phyloP scores from a whole-genome alignment of 1,140 invertebrate species.

The Zaprionus taronus region DNA sequence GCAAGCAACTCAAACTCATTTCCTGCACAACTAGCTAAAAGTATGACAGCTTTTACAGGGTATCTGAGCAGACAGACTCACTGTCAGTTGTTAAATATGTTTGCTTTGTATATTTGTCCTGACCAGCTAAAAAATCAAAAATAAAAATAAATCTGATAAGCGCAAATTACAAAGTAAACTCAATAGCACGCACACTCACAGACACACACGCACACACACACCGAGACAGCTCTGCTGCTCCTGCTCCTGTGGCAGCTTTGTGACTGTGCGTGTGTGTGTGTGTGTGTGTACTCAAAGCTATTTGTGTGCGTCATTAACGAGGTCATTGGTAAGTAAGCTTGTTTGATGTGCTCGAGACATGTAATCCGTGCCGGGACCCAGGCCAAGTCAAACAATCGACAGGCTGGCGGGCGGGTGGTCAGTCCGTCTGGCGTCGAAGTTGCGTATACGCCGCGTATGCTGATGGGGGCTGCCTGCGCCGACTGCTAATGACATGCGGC shows the following conservation, averaged over 20 bases:
- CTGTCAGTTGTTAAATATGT: neutral
- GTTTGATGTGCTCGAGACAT: conserved; percentile 82
- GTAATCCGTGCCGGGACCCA: conserved; percentile 63
- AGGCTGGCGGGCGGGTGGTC: conserved; percentile 19
- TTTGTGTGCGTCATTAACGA: conserved; percentile 72
- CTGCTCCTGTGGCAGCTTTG: conserved; percentile 15
- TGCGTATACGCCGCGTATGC: conserved; percentile 61
- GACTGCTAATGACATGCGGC: conserved; percentile 45
- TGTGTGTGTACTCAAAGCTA: conserved; percentile 23
- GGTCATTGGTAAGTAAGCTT: conserved; percentile 82
- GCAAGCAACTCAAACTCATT: neutral
- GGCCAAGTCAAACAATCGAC: conserved; percentile 55
- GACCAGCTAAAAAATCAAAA: conserved; percentile 73
- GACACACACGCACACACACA: conserved; percentile 27
- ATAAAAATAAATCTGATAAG: conserved; percentile 81
- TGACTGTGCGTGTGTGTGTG: conserved; percentile 19
- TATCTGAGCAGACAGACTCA: neutral
- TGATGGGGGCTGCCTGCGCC: conserved; percentile 25
- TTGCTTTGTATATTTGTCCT: conserved; percentile 23
- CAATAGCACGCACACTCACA: conserved; percentile 54
- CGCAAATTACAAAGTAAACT: conserved; percentile 79
- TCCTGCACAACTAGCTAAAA: neutral
- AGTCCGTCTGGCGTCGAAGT: conserved; percentile 20
- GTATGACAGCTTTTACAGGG: conserved; percentile 3
- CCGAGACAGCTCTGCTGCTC: neutral